Conservation (phyloP, 1,140 invertebrate species). For the Drusus annulatus region DNA sequence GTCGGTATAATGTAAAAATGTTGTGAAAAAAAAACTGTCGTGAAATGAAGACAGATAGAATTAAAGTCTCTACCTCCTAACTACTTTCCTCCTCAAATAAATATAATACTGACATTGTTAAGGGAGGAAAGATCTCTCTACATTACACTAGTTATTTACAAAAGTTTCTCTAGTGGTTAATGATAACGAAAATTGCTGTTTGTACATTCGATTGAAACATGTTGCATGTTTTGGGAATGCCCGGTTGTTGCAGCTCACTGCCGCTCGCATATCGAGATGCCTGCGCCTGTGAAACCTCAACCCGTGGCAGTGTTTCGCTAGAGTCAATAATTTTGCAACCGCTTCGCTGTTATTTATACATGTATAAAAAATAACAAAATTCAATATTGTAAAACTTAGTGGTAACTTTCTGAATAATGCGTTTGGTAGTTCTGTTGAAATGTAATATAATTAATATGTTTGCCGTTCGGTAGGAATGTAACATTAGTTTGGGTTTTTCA, state of each 20-base stretch:
- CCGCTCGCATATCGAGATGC: not conserved
- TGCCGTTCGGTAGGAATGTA: slow-evolving; percentile 2
- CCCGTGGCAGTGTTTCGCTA: not conserved
- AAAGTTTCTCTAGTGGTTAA: too few relatives aligned
- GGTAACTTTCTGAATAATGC: slow-evolving; percentile 7
- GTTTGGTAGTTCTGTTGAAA: not conserved
- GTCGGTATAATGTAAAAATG: too few relatives aligned
- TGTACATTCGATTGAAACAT: not conserved
- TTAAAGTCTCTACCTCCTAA: too few relatives aligned
- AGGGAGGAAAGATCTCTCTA: too few relatives aligned
- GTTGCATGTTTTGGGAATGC: not conserved
- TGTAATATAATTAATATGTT: slow-evolving; percentile 6
- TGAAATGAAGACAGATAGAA: too few relatives aligned
- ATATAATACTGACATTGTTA: too few relatives aligned
- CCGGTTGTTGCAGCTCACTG: not conserved
- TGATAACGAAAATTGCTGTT: too few relatives aligned
- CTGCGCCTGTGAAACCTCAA: not conserved
- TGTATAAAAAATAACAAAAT: not conserved
- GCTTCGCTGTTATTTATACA: not conserved
- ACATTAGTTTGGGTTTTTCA: slow-evolving; percentile 22
- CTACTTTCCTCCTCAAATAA: too few relatives aligned
- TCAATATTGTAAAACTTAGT: slow-evolving; percentile 7
- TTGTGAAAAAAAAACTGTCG: too few relatives aligned
- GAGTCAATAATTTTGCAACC: not conserved
- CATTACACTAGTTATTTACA: too few relatives aligned